phyloP scores from a whole-genome alignment of 2,113 vertebrate species.

The Bubo bubo region DNA sequence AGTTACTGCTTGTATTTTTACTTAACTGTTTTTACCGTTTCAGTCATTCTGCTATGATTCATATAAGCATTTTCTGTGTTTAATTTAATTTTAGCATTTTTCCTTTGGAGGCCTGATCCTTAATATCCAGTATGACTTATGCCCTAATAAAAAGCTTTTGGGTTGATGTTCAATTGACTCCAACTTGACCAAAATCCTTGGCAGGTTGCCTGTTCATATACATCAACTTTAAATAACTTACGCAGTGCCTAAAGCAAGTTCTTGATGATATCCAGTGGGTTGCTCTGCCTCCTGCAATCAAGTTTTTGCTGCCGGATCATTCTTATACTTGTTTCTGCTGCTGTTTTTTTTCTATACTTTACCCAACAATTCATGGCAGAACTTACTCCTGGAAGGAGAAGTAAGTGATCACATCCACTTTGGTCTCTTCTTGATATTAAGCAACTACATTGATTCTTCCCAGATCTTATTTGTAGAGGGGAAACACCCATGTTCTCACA shows the following conservation, averaged over 20 bases:
- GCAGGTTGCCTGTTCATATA: neutral
- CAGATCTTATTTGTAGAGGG: neutral
- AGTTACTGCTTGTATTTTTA: neutral
- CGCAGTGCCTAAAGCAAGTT: neutral
- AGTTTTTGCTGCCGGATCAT: neutral
- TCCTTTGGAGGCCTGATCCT: neutral
- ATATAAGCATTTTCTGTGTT: neutral
- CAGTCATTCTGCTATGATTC: neutral
- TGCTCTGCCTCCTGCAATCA: neutral
- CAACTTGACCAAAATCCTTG: neutral
- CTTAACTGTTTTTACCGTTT: neutral
- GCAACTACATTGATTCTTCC: neutral
- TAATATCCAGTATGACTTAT: neutral
- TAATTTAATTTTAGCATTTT: neutral
- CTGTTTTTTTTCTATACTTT: neutral
- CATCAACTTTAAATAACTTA: neutral
- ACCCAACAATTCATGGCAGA: neutral
- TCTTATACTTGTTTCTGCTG: neutral
- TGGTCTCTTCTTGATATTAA: neutral
- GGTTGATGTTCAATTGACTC: neutral
- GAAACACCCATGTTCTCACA: neutral
- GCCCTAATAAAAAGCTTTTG: neutral
- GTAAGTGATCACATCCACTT: neutral
- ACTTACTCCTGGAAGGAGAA: neutral
- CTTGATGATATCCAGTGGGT: neutral